These are phyloP conservation scores for Scarus forsteni DNA, from an alignment of 2,797 vertebrate species.

Conservation along the genomic window DNA sequence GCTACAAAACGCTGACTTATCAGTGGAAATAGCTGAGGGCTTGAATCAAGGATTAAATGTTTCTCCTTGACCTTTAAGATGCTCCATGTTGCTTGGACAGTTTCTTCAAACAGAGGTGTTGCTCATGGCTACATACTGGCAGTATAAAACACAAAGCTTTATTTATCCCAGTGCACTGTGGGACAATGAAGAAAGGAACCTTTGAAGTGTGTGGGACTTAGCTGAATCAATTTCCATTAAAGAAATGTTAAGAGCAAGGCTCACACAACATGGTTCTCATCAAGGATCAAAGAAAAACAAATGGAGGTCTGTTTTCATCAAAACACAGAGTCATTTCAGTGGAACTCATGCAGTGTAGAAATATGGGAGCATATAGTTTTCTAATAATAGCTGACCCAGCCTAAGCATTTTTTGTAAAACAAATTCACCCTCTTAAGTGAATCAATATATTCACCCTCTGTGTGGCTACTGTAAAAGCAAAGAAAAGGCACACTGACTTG, in stretches of 20 bases:
- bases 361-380: background rate
- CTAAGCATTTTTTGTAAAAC: too few relatives aligned
- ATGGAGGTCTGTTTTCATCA: slow-evolving; percentile 14
- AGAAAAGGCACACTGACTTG: too few relatives aligned
- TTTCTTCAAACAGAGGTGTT: slow-evolving; percentile 32
- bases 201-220: slow-evolving; percentile 38
- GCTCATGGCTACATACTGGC: slow-evolving; percentile 16
- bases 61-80: slow-evolving; percentile 48
- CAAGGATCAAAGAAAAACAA: slow-evolving; percentile 33
- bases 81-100: slow-evolving; percentile 17
- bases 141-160: slow-evolving; percentile 14
- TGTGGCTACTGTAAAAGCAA: too few relatives aligned
- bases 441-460: too few relatives aligned
- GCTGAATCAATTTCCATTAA: slow-evolving; percentile 39
- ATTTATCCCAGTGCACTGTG: slow-evolving; percentile 21
- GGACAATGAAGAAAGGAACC: slow-evolving; percentile 21
- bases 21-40: slow-evolving; percentile 23
- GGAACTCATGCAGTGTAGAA: background rate
- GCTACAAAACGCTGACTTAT: slow-evolving; percentile 24
- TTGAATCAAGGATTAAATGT: slow-evolving; percentile 22
- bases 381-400: background rate
- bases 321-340: background rate
- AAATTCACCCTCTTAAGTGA: too few relatives aligned
- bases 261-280: slow-evolving; percentile 20
- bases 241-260: slow-evolving; percentile 32